These are phyloP conservation scores for Pionites leucogaster DNA, from an alignment of 2,113 vertebrate species.

Conservation along the genomic window DNA sequence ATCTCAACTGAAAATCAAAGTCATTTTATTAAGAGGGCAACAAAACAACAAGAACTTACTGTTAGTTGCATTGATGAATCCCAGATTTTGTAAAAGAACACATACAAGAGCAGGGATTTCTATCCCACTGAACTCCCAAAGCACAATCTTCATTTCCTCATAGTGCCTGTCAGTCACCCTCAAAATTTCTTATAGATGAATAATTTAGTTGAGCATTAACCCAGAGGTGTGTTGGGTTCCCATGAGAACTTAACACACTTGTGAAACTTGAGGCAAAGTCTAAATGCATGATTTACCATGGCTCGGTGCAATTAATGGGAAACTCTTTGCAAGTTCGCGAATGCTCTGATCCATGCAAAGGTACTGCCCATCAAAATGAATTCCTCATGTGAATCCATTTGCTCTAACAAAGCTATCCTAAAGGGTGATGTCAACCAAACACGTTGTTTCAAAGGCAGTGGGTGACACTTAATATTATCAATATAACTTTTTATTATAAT, in stretches of 20 bases:
- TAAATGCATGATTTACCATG: rapidly evolving
- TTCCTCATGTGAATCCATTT: background rate
- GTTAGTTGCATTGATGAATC: background rate
- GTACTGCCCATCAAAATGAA: background rate
- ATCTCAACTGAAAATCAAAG: background rate
- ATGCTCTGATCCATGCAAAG: background rate
- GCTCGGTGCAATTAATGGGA: background rate
- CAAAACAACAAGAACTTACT: background rate
- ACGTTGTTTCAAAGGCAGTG: background rate
- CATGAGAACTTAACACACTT: background rate
- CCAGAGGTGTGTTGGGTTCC: background rate
- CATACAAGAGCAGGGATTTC: background rate
- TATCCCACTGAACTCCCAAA: background rate
- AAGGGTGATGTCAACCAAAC: background rate
- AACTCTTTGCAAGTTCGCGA: background rate
- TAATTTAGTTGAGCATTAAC: background rate
- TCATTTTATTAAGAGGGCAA: background rate
- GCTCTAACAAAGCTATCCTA: background rate
- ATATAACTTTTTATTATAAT: background rate
- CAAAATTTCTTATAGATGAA: background rate
- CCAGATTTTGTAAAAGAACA: background rate
- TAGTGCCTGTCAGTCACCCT: background rate
- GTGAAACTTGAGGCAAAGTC: background rate
- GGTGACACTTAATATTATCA: background rate
- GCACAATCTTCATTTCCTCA: background rate